phyloP scores from a whole-genome alignment of 2,797 vertebrate genomes.

The Smutsia gigantea region DNA sequence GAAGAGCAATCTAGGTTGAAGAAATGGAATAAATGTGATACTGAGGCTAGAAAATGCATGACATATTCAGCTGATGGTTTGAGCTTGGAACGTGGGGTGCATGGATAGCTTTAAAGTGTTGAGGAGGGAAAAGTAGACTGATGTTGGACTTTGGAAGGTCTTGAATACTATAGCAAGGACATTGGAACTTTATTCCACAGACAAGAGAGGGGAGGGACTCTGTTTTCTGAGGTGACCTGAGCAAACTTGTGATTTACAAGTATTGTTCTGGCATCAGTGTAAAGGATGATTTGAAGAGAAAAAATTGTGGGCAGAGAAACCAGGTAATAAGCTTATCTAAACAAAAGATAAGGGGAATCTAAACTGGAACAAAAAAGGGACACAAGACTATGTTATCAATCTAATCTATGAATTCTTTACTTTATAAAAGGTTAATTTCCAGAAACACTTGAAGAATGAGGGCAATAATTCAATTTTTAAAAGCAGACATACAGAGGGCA shows the following conservation, averaged over 20 bases:
- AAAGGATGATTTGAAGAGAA: neutral
- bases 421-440: neutral
- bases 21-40: neutral
- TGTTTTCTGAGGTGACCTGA: neutral
- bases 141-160: neutral
- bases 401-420: neutral
- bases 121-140: neutral
- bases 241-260: neutral
- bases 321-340: neutral
- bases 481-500: neutral
- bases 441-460: constrained; percentile 18
- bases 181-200: neutral
- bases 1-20: neutral
- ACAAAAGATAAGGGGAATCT: neutral
- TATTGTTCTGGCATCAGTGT: neutral
- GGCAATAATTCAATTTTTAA: neutral
- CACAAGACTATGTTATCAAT: neutral
- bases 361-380: neutral
- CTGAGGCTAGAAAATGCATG: neutral
- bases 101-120: neutral
- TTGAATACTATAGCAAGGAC: neutral
- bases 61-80: neutral
- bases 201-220: neutral
- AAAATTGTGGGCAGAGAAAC: neutral
- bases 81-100: neutral